Percentiles rank a stretch among this genome's conserved stretches.
Evolutionary conservation across 1,140 invertebrate genomes (phyloP).

Genomic region (Hylaeus volcanicus): DNA sequence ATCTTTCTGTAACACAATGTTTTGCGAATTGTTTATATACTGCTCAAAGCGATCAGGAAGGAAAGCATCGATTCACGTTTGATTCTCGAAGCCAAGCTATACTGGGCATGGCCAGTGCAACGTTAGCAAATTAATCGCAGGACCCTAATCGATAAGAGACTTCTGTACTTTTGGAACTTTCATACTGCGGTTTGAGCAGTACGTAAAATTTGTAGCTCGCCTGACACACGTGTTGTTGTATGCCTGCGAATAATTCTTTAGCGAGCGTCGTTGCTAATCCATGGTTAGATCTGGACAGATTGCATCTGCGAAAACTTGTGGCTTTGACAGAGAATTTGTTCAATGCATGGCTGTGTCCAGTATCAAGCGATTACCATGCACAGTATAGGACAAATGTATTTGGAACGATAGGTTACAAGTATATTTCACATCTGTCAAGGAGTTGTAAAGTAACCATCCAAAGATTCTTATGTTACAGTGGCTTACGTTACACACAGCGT

Average conservation of each 20-base stretch:
- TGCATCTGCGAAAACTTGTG: conserved; percentile 49
- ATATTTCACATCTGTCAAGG: no score
- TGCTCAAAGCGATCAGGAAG: conserved; percentile 7
- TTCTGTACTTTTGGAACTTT: no score
- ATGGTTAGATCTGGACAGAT: conserved; percentile 49
- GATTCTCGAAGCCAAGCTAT: no score
- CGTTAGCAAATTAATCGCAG: no score
- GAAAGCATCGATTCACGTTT: neutral
- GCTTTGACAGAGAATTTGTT: conserved; percentile 56
- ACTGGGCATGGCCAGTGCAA: no score
- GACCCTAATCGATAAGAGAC: no score
- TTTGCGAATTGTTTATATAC: conserved; percentile 6
- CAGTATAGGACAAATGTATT: conserved; percentile 26
- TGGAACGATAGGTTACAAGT: neutral
- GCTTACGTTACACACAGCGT: no score
- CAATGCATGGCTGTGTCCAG: conserved; percentile 64
- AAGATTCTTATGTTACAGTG: no score
- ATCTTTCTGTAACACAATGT: conserved; percentile 33
- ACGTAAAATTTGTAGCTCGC: conserved; percentile 6
- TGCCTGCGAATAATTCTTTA: conserved; percentile 48
- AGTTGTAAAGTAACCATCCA: no score
- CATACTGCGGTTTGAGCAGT: conserved; percentile 1
- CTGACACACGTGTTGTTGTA: conserved; percentile 29
- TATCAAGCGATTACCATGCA: conserved; percentile 53
- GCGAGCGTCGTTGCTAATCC: conserved; percentile 45